Evolutionary conservation across 2,113 vertebrate genomes (phyloP).

Genomic region (Motacilla tschutschensis): DNA sequence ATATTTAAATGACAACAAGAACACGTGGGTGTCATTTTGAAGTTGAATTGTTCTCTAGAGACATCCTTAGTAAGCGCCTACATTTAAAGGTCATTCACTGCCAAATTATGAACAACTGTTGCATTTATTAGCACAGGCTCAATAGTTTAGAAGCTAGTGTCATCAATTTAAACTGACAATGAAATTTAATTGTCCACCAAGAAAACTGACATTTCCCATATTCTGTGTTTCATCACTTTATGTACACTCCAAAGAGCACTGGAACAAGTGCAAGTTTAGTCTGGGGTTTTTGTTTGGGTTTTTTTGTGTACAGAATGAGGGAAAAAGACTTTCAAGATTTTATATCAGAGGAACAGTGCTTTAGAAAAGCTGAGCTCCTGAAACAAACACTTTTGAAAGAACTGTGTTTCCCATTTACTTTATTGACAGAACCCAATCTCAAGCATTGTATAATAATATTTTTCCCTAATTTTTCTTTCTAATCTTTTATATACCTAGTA

Average conservation of each 20-base stretch:
- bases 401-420: not conserved
- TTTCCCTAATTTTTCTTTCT: not conserved
- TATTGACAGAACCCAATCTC: not conserved
- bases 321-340: not conserved
- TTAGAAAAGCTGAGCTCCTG: not conserved
- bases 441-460: not conserved
- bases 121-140: slow-evolving; percentile 78
- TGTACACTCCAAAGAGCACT: not conserved
- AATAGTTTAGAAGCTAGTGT: slow-evolving; percentile 60
- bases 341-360: not conserved
- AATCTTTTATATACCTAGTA: not conserved
- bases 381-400: not conserved
- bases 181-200: slow-evolving; percentile 57
- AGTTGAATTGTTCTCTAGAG: slow-evolving; percentile 79
- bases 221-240: slow-evolving; percentile 5
- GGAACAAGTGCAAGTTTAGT: not conserved
- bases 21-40: slow-evolving; percentile 74
- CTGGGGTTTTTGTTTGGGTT: rapidly evolving
- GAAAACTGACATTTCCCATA: slow-evolving; percentile 44
- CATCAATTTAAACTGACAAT: slow-evolving; percentile 75
- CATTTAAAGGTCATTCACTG: slow-evolving; percentile 80
- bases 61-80: slow-evolving; percentile 62
- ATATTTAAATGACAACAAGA: slow-evolving; percentile 83
- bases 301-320: not conserved
- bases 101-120: slow-evolving; percentile 82